Evolutionary conservation across 2,797 vertebrate species (phyloP).

Genomic region (Orientallactaga sibirica): DNA sequence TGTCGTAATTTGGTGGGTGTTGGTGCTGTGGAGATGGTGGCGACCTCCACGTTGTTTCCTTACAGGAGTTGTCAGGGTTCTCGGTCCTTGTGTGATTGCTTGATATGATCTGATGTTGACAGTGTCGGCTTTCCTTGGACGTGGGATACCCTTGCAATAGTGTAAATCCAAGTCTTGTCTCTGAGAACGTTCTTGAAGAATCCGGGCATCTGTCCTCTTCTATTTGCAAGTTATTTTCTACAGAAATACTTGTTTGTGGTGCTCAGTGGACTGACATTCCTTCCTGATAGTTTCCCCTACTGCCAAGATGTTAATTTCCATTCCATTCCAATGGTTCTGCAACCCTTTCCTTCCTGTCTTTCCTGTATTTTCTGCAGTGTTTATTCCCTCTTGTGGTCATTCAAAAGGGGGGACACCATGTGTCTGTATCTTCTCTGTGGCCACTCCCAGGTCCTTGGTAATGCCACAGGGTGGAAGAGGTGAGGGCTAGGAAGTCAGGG

Average conservation of each 20-base stretch:
- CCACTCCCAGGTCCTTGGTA: background rate
- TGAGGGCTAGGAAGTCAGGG: background rate
- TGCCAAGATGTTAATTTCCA: conserved; percentile 7
- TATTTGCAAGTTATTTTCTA: background rate
- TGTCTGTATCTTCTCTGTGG: background rate
- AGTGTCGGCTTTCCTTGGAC: background rate
- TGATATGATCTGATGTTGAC: background rate
- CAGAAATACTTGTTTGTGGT: background rate
- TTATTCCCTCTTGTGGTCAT: background rate
- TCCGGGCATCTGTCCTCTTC: background rate
- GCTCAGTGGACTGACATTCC: background rate
- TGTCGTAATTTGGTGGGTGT: background rate
- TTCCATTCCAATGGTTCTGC: background rate
- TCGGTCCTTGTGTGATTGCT: background rate
- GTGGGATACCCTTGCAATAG: background rate
- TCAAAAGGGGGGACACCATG: background rate
- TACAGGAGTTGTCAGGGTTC: background rate
- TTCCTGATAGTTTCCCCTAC: background rate
- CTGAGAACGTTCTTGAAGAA: background rate
- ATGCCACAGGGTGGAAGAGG: background rate
- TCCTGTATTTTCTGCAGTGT: background rate
- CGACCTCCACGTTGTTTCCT: background rate
- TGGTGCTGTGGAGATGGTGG: background rate
- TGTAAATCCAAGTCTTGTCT: background rate
- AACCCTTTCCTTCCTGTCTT: background rate